A percentile compares a stretch with the other conserved stretches of the same genome.
Evolutionary conservation across 1,140 invertebrate genomes (phyloP).

Genomic region (Thalassaphorura encarpata): DNA sequence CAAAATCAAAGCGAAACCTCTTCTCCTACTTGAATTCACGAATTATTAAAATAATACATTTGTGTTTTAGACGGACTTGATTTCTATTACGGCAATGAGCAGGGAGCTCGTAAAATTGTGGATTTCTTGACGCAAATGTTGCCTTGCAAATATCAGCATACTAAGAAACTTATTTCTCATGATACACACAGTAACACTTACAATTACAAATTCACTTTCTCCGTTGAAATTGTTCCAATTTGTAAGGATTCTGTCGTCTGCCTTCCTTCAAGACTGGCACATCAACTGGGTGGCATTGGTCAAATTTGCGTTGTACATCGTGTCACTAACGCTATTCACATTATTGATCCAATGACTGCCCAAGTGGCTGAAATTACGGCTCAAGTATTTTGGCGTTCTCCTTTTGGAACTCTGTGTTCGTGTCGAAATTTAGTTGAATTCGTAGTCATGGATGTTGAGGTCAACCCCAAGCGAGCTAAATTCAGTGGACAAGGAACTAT

Average conservation of each 20-base stretch:
- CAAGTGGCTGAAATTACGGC: conserved; percentile 84
- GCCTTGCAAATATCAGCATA: conserved; percentile 74
- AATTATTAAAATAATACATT: no score
- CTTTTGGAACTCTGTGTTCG: conserved; percentile 76
- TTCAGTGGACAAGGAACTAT: conserved; percentile 79
- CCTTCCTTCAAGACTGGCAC: conserved; percentile 73
- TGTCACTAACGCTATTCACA: conserved; percentile 77
- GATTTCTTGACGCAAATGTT: conserved; percentile 81
- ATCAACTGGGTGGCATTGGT: conserved; percentile 82
- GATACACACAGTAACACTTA: conserved; percentile 94
- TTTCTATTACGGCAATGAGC: conserved; percentile 85
- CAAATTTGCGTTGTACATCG: conserved; percentile 80
- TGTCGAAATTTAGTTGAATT: conserved; percentile 87
- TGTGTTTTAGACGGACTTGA: conserved; percentile 79
- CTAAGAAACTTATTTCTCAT: conserved; percentile 93
- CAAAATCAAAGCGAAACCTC: background rate
- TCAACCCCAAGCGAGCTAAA: conserved; percentile 59
- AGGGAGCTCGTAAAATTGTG: conserved; percentile 87
- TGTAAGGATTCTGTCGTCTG: conserved; percentile 96
- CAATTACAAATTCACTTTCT: conserved; percentile 89
- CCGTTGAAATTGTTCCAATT: conserved; percentile 91
- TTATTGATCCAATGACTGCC: conserved; percentile 86
- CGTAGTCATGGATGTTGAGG: conserved; percentile 88
- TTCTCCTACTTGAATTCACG: background rate
- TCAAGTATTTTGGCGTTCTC: conserved; percentile 70